A percentile compares a stretch with the other conserved stretches of the same genome.
These are phyloP conservation scores for Urocolius indicus DNA, from an alignment of 2,113 vertebrate genomes.

Conservation along the genomic window DNA sequence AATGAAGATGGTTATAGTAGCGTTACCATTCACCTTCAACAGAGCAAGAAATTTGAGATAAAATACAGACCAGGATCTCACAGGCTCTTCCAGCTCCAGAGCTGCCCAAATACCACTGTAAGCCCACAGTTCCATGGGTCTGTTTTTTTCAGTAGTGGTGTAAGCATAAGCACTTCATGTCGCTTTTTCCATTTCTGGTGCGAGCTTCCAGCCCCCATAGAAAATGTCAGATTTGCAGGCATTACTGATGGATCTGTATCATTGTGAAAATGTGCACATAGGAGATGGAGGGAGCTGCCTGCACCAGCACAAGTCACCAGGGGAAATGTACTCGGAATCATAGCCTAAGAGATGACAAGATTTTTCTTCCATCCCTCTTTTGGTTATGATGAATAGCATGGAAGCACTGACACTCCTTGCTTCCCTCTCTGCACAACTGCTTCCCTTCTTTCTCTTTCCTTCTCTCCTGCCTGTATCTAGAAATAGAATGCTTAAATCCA, in stretches of 20 bases:
- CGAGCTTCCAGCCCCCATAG: neutral
- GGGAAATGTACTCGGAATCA: neutral
- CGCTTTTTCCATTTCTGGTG: neutral
- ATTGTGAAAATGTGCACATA: neutral
- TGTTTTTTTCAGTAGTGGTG: neutral
- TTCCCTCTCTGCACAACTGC: neutral
- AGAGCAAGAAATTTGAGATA: neutral
- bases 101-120: neutral
- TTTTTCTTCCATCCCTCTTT: neutral
- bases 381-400: neutral
- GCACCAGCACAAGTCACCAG: neutral
- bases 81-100: neutral
- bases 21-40: neutral
- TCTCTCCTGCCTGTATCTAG: neutral
- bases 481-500: neutral
- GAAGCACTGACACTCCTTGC: neutral
- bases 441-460: neutral
- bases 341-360: neutral
- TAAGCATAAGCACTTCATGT: neutral
- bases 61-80: neutral
- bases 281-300: neutral
- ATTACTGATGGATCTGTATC: neutral
- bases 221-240: neutral
- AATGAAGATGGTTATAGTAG: neutral
- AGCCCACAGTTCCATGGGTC: fast-evolving